These are phyloP conservation scores for Phaethon lepturus DNA, from an alignment of 2,113 vertebrate genomes.

Conservation along the genomic window DNA sequence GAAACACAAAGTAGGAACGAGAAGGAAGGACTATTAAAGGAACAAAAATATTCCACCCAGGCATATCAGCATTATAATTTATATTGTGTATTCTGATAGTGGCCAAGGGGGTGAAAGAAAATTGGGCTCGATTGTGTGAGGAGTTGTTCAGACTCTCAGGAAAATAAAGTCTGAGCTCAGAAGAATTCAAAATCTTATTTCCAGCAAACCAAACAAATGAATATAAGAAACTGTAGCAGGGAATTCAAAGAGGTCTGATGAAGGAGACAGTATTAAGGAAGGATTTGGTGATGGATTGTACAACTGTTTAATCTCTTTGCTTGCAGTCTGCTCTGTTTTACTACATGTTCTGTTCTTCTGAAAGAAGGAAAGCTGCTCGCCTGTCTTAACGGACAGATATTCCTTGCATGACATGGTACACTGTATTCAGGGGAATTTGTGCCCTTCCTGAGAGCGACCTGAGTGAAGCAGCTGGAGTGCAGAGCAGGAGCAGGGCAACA, in stretches of 20 bases:
- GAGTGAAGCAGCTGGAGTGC: not conserved
- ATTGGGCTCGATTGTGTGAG: not conserved
- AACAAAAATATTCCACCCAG: not conserved
- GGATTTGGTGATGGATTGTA: not conserved
- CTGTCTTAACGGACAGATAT: not conserved
- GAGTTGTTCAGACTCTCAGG: not conserved
- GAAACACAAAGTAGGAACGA: not conserved
- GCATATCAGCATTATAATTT: not conserved
- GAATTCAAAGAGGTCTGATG: not conserved
- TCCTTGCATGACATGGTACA: not conserved
- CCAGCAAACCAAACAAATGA: not conserved
- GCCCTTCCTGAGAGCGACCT: not conserved
- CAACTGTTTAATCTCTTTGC: not conserved
- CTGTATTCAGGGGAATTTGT: not conserved
- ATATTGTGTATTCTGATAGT: not conserved
- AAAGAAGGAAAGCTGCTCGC: not conserved
- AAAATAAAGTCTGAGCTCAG: not conserved
- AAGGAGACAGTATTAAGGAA: not conserved
- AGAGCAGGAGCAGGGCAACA: not conserved
- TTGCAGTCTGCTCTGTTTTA: not conserved
- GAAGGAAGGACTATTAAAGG: not conserved
- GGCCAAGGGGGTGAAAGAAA: not conserved
- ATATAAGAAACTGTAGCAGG: not conserved
- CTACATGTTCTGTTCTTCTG: not conserved
- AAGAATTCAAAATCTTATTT: constrained; percentile 14